Evolutionary conservation across 1,140 invertebrate genomes (phyloP), one percentile per base, ranked within the genome.

Genomic region (Diabrotica virgifera): DNA sequence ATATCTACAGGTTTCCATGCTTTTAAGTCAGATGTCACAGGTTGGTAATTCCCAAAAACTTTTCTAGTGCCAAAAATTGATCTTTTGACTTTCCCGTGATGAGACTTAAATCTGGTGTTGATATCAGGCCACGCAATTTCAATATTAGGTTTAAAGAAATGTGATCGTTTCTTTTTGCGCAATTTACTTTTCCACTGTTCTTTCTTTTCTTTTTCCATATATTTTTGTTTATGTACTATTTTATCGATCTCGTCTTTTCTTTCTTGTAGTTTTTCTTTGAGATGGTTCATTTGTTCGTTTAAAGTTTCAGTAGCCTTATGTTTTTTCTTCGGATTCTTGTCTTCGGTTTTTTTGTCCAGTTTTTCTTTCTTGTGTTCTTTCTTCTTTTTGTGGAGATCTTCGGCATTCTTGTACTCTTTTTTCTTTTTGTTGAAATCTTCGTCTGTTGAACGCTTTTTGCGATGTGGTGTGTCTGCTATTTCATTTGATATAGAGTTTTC

Each of bases 1-100:
- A 72, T 65, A 24, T 74, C 71, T 3, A 57, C 38, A 52, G 68
- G 69, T 66, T 69, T 66, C 71, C 66, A 70, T 6, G 55, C 14
- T 59, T 62, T 63, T 12, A 72, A 56, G 10, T 38, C 57, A 13
- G 53, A 37, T 3, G 62, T 66, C 9, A 66, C 13, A 8, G 69
- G 63, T 59, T 66, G 52, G 50, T 72, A 70, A 11, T 63, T 40
- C 14, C 66, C 63, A 58, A 67, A 66, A 6, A 60, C 51, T 24
- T 67, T 63, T 52, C 12, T 58, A 2, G 52, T 7, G 36, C 37
- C 5, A 56, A 55, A 60, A 35, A 58, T 56, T 24, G 62, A 59
- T 55, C 66, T 36, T 59, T 64, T 59, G 4, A 10, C 50, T 7
- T 46, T 7, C 6, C 24, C 6, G 12, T 36, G 13, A 55, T 35